phyloP scores from a whole-genome alignment of 2,113 vertebrate species.

The Aldabrachelys gigantea region DNA sequence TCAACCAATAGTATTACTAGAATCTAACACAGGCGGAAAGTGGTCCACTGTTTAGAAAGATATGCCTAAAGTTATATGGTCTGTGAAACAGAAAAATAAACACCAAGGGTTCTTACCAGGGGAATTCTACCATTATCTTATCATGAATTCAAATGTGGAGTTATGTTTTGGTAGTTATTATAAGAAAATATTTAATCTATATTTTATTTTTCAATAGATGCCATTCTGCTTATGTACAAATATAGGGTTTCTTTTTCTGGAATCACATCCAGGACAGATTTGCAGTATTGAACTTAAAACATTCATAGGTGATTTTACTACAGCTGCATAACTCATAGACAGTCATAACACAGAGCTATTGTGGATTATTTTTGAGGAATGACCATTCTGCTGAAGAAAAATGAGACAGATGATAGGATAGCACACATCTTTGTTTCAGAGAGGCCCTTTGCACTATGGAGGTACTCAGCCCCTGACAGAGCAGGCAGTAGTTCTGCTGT shows the following conservation, averaged over 20 bases:
- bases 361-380: background rate
- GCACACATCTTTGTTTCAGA: no score
- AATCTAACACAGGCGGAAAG: background rate
- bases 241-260: rapidly evolving
- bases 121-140: constrained; percentile 22
- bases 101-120: background rate
- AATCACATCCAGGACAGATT: background rate
- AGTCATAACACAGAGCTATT: background rate
- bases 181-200: background rate
- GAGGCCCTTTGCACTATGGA: background rate
- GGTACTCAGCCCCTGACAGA: background rate
- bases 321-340: background rate
- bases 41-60: background rate
- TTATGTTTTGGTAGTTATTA: background rate
- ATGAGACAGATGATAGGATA: background rate
- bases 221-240: background rate
- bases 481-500: background rate
- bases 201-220: constrained; percentile 26
- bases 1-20: background rate
- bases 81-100: background rate
- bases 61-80: background rate
- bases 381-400: background rate
- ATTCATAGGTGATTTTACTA: background rate
- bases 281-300: background rate
- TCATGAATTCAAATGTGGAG: constrained; percentile 17